These are phyloP conservation scores for Harlomillsia oculata DNA, from an alignment of 1,140 invertebrate species.

Conservation along the genomic window DNA sequence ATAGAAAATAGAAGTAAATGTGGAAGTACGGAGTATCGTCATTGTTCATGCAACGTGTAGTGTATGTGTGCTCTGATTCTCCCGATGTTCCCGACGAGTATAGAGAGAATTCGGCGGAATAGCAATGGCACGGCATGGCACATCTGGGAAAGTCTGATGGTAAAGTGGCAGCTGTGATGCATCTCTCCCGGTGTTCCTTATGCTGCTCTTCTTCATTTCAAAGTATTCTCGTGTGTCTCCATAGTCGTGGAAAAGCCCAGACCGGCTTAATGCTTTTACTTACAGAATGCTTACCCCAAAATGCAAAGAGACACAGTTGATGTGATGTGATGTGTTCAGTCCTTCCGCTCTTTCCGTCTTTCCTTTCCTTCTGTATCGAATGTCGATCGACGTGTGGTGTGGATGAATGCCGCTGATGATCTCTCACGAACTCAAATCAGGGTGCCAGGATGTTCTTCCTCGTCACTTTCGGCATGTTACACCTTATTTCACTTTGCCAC, in stretches of 20 bases:
- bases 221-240: neutral
- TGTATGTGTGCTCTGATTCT: neutral
- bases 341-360: no score
- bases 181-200: conserved; percentile 5
- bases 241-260: no score
- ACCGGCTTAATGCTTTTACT: conserved; percentile 11
- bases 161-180: conserved; percentile 32
- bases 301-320: no score
- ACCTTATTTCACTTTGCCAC: no score
- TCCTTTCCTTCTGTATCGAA: neutral
- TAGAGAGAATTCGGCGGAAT: neutral
- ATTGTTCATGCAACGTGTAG: no score
- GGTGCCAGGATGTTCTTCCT: no score
- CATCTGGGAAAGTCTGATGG: conserved; percentile 34
- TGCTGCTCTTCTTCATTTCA: neutral
- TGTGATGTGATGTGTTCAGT: neutral
- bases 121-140: conserved; percentile 6
- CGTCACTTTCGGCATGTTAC: no score
- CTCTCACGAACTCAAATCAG: no score
- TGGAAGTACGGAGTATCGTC: neutral
- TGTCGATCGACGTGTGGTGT: neutral
- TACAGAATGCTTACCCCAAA: conserved; percentile 13
- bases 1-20: neutral
- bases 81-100: no score
- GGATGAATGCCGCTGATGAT: no score